Evolutionary conservation across 2,797 vertebrate genomes (phyloP).

Genomic region (Pachyuromys duprasi): DNA sequence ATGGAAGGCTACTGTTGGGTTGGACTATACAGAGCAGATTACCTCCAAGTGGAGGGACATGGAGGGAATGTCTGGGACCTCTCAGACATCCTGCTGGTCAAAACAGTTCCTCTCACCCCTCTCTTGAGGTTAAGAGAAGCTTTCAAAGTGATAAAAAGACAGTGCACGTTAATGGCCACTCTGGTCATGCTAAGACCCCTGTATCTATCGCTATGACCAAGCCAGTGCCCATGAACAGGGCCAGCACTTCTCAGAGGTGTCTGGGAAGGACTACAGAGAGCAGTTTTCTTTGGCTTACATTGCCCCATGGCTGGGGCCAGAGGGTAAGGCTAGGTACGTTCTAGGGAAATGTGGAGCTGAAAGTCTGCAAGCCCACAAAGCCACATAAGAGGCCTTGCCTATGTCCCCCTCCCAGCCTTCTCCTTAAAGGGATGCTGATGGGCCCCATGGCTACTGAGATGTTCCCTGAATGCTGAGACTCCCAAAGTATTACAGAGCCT

Average conservation of each 20-base stretch:
- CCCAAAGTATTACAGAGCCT: background rate
- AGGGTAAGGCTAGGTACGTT: too few species aligned
- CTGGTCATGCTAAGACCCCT: background rate
- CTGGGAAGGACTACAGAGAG: background rate
- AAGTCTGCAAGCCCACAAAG: too few species aligned
- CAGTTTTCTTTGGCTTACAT: background rate
- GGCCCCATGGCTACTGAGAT: background rate
- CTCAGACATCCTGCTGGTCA: background rate
- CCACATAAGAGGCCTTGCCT: too few species aligned
- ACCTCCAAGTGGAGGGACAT: background rate
- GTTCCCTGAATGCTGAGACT: background rate
- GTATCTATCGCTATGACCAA: background rate
- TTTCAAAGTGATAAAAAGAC: background rate
- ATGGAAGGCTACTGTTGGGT: background rate
- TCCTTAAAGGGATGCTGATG: background rate
- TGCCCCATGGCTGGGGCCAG: background rate
- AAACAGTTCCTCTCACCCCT: background rate
- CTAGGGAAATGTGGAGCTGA: background rate
- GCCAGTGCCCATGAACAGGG: accelerated
- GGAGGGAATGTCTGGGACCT: background rate
- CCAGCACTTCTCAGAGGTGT: accelerated
- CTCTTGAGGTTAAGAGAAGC: background rate
- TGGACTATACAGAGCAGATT: background rate
- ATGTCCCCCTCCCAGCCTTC: background rate
- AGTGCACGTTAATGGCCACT: background rate